Base-by-base conservation (phyloP, 1,140 invertebrate genomes). In the Plectrocnemia conspersa region DNA sequence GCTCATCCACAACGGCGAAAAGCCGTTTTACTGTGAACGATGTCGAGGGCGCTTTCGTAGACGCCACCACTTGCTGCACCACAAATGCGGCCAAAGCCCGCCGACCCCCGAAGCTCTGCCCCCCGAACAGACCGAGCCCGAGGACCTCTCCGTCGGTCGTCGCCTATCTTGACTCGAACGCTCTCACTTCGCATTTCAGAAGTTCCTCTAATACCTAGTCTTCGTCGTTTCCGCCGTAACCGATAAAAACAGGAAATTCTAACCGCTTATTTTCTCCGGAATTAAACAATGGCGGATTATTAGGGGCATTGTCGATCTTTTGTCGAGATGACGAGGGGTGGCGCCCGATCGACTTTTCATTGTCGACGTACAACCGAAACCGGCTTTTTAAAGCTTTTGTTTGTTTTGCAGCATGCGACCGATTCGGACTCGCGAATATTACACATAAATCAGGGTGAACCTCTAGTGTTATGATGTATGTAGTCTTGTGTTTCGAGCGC, bases 1-100 rank as follows among this genome's bases (percentile, higher is more conserved):
- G 64, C 71, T 94, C 19, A 89, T 93, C 29, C 92, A 95, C 71
- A 89, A 89, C 56, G 89, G 89, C 7, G 88, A 93, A 69, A 93
- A 93, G 59, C 91, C 91, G 0, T 93, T 91, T 67, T 79, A 81
- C 33, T 94, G 91, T 67, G 78, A 81, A 0, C 72, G 77, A 5
- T 94, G 91, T 65, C 78, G 81, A 5, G 83, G 83, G 44, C 76
- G 84, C 36, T 94, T 93, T 70, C 76, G 89, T 2, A 71, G 91
- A 55, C 81, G 89, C 65, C 89, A 93, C 65, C 90, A 93, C 63
- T 76, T 92, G 2, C 79, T 88, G 59, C 83, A 90, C 61, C 91
- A 94, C 72, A 91, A 91, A 64, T 93, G 91, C 65, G 79, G 74
- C 76, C 49, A 59, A 64, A 10, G 65, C 56, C 54, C 35, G 21